Base-by-base conservation (phyloP, 2,888 invertebrate genomes). In the Mythimna impura region DNA sequence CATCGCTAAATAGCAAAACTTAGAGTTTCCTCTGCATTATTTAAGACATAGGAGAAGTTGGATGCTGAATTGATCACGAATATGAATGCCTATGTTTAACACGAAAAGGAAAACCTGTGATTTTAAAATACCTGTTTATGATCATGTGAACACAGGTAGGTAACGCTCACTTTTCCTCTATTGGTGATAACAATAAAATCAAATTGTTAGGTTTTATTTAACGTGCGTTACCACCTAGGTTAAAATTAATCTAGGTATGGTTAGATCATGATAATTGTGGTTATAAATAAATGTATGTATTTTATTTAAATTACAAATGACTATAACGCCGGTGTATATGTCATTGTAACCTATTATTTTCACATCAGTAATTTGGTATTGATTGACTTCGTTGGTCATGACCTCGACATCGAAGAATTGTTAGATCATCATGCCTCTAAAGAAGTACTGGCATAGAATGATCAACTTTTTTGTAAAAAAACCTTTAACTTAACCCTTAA, bases 391-490 rank as follows among this genome's bases (percentile, higher is more conserved):
- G 54, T 63, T 43, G 57, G 57, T 60, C 62, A 34, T 66, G 73
- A 71, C 75, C 79, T 79, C 64, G 72, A 83, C 77, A 79, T 81
- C 79, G 73, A 65, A 55, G 63, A 73, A 50, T 10, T 55, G 75
- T 73, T 73, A 77, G 69, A 78, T 76, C 63, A 73, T 78, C 22
- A 50, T 54, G 22, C n/a, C 47, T 66, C 63, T 9, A 60, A 52
- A 58, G 22, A 20, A 50, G 10, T 36, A 22, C 22, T 58, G 12
- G 4, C 20, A n/a, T 8, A 8, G 47, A 25, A 20, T 20, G 14
- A 25, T 50, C 20, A 43, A 50, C 12, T 22, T 17, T 12, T 47
- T 25, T 22, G 2, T 22, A 25, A 22, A 25, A 25, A 25, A 25
- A 25, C 25, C 2, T 25, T 25, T 25, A 25, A n/a, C n/a, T n/a